A percentile compares a stretch with the other conserved stretches of the same genome.
Evolutionary conservation across 2,797 vertebrate genomes (phyloP).

Genomic region (Muraenolepis orangiensis): DNA sequence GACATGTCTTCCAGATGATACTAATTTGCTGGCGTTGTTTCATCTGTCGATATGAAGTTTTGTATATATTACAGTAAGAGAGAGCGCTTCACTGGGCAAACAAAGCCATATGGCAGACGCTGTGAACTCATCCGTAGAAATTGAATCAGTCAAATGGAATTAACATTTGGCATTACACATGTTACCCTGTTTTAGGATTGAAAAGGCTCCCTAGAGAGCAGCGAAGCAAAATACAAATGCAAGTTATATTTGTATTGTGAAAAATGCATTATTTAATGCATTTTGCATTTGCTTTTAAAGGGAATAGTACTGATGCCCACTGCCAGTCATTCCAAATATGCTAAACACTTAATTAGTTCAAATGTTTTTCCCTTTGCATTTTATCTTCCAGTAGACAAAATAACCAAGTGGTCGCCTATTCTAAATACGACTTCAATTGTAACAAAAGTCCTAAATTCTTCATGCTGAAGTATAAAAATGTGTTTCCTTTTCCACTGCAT

Average conservation of each 20-base stretch:
- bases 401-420: not conserved
- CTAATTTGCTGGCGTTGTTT: not conserved
- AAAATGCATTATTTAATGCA: not conserved
- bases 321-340: not conserved
- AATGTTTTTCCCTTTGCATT: too few relatives aligned
- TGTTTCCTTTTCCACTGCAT: not conserved
- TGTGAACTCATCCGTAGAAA: not conserved
- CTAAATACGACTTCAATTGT: not conserved
- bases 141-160: not conserved
- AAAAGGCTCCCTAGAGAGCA: not conserved
- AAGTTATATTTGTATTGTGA: not conserved
- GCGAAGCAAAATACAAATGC: not conserved
- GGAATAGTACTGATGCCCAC: not conserved
- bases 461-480: not conserved
- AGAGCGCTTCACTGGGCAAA: not conserved
- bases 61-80: conserved; percentile 13
- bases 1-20: not conserved
- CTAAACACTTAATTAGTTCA: not conserved
- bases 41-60: not conserved
- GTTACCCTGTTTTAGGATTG: not conserved
- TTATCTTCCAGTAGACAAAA: not conserved
- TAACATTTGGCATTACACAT: not conserved
- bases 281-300: not conserved
- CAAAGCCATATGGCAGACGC: not conserved
- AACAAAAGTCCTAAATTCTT: too few relatives aligned